Conservation (phyloP, 2,113 vertebrate genomes). For the Oreocharis arfaki region DNA sequence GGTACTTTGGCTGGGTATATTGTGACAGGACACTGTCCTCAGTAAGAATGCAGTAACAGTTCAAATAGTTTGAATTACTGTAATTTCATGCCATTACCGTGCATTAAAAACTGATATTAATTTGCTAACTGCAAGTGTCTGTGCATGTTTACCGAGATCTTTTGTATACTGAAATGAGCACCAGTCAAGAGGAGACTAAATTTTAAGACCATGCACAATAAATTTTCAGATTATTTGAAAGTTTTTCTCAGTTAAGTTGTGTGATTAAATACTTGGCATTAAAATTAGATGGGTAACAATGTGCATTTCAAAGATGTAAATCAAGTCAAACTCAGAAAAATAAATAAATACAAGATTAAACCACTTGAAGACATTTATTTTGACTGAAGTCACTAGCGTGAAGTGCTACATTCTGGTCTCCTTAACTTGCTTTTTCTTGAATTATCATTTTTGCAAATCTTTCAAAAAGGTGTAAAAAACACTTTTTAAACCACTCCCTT, state of each 20-base stretch:
- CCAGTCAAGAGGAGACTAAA: not conserved
- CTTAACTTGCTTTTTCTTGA: not conserved
- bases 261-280: not conserved
- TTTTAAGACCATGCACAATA: not conserved
- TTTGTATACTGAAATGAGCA: not conserved
- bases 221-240: not conserved
- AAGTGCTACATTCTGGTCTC: not conserved
- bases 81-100: not conserved
- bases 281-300: not conserved
- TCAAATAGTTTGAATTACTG: not conserved
- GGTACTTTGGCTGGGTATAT: not conserved
- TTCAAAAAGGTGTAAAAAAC: not conserved
- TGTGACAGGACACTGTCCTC: not conserved
- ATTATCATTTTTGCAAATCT: not conserved
- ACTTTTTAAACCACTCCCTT: not conserved
- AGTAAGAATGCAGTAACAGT: not conserved
- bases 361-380: not conserved
- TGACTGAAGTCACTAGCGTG: not conserved
- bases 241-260: not conserved
- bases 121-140: not conserved
- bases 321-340: not conserved
- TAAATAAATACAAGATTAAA: not conserved
- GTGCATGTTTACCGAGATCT: not conserved
- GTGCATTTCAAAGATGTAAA: not conserved
- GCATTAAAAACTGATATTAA: not conserved